Base-by-base conservation (phyloP, 2,797 vertebrate genomes). In the Micropoecilia bifurca region DNA sequence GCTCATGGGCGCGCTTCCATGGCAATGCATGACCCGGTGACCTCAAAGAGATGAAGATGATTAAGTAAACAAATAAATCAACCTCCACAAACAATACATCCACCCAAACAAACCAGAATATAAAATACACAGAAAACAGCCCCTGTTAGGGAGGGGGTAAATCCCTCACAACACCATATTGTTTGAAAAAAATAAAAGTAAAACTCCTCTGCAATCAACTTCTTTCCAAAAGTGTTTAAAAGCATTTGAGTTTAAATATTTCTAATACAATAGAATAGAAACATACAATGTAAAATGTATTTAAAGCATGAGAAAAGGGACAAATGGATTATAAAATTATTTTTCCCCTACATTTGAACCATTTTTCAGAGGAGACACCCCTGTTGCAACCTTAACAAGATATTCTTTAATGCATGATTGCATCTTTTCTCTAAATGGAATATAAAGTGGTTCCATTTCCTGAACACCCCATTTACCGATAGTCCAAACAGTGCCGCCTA, bases 361-460 rank as follows among this genome's bases (percentile, higher is more conserved):
- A 88, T 81, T 88, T 88, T 88, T 92, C 88, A 83, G 81, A 55
- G 43, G 82, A 91, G 86, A 92, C 87, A 92, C 83, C 92, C 92
- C 86, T 90, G 74, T 79, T 20, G 63, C 63, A 68, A 39, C 36
- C 90, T 87, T 82, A 89, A 93, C 85, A 88, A 91, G 88, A 90
- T 92, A 88, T 91, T 89, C 80, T 91, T 93, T 92, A 91, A 94
- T 93, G 93, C 91, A 92, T 90, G 92, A 94, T 76, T 87, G 89
- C 73, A 78, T 85, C 81, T 85, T 55, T 90, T 92, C 91, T 91
- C 84, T 84, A 95, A 95, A 95, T 95, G 93, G 95, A 96, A 95
- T 95, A 93, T 94, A 95, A 95, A 96, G 89, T 92, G 90, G 86
- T 86, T 85, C 43, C 73, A 87, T 88, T 81, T 87, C 83, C 88